Evolutionary conservation across 2,888 invertebrate species (phyloP), one percentile per base, ranked within the genome.

Genomic region (Stenoptilia bipunctidactyla): DNA sequence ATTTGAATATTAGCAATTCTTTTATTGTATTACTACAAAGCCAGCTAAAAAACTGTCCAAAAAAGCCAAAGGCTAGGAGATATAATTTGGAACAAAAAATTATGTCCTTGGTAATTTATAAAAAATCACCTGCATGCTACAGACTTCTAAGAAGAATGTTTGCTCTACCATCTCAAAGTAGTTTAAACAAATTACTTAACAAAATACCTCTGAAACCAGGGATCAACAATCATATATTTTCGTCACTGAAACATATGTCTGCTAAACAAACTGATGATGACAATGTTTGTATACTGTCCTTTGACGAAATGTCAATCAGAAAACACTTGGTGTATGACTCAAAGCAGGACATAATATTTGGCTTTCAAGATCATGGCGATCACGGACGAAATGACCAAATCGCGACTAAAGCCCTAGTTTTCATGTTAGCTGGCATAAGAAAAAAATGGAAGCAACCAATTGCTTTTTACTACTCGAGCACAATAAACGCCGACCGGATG

Each of bases 71-170:
- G n/a, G 41, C 27, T 2, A 15, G 38, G 12, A 38, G 41, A 13
- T 41, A 35, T 34, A 13, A 25, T 1, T 27, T 15, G 12, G 41
- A 41, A 5, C 13, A 34, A 8, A 41, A 41, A 27, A 38, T 41
- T 10, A 38, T 33, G 9, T 37, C 39, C 8, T 20, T 42, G 1
- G 27, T 39, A 13, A 43, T 51, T n/a, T 53, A 46, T 35, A 52
- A 52, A 47, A 49, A 45, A 15, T 55, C 49, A 6, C 47, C 45
- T 13, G 39, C 48, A 5, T 53, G 52, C 15, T 52, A 53, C 34
- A 42, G 49, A 14, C 34, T 53, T 12, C 39, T 53, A 9, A 41
- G 51, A 25, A 42, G 50, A 36, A 25, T 55, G 36, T 51, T 52
- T 44, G 34, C 46, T 33, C 42, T 53, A 27, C 51, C 50, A n/a